phyloP scores from a whole-genome alignment of 1,140 invertebrate species.

The Drosophila takahashii region DNA sequence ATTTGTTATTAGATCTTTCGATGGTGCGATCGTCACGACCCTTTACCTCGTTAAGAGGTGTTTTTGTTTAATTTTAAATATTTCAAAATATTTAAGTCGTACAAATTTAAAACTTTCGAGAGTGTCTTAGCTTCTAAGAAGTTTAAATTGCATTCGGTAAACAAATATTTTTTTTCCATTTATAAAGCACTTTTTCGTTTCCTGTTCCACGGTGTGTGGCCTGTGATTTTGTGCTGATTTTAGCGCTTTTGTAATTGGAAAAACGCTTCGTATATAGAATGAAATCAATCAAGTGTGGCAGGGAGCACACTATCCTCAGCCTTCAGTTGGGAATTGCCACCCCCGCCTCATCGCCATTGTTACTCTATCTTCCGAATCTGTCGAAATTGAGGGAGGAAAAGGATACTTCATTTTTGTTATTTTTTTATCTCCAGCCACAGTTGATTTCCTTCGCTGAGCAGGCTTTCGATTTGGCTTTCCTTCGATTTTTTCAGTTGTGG shows the following conservation, averaged over 20 bases:
- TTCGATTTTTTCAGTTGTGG: slow-evolving; percentile 34
- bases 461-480: slow-evolving; percentile 24
- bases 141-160: too few relatives aligned
- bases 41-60: too few relatives aligned
- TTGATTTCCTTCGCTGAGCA: slow-evolving; percentile 56
- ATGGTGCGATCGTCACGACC: too few relatives aligned
- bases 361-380: slow-evolving; percentile 18
- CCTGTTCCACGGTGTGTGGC: slow-evolving; percentile 39
- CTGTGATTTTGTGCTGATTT: slow-evolving; percentile 77
- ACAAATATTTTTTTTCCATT: too few relatives aligned
- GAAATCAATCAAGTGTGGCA: slow-evolving; percentile 82
- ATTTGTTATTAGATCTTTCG: too few relatives aligned
- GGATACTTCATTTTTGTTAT: slow-evolving; percentile 45
- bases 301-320: slow-evolving; percentile 61
- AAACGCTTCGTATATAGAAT: slow-evolving; percentile 79
- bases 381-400: slow-evolving; percentile 55
- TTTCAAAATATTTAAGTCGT: too few relatives aligned
- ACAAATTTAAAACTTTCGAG: too few relatives aligned
- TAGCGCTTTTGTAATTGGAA: slow-evolving; percentile 81
- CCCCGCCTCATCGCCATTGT: slow-evolving; percentile 44
- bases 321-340: slow-evolving; percentile 32
- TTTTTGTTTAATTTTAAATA: too few relatives aligned
- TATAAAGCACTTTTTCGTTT: neutral
- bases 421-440: slow-evolving; percentile 64
- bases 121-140: too few relatives aligned